Conservation (phyloP, 2,113 vertebrate genomes). For the Catharus bicknelli region DNA sequence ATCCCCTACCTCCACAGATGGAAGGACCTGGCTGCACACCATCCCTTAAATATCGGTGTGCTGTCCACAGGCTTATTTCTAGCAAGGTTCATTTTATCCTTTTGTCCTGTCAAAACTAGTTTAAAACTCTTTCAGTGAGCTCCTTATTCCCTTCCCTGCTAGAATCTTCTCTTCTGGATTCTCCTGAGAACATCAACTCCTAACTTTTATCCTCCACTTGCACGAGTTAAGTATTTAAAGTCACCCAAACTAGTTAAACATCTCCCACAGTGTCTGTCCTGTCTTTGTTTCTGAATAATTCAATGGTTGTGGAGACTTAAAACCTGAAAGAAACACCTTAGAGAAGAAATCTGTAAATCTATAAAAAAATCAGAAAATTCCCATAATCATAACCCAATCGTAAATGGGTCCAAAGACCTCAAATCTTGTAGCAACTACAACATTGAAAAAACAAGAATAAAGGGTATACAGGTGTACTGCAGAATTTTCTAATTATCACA, state of each 20-base stretch:
- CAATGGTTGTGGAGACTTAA: background rate
- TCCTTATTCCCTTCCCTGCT: background rate
- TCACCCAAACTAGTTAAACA: background rate
- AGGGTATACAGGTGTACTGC: background rate
- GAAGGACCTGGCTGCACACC: background rate
- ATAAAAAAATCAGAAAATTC: background rate
- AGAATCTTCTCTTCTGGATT: background rate
- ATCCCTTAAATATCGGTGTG: background rate
- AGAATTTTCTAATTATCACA: background rate
- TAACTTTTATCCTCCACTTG: background rate
- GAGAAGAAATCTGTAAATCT: background rate
- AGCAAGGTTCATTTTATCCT: background rate
- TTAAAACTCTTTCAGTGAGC: background rate
- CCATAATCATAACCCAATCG: background rate
- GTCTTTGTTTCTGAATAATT: background rate
- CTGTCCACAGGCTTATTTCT: background rate
- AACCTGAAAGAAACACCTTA: background rate
- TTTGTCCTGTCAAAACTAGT: background rate
- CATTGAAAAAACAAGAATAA: background rate
- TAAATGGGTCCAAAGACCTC: background rate
- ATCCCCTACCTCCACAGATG: accelerated
- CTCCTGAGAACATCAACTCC: background rate
- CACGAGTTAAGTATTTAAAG: background rate
- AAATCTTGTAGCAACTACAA: background rate
- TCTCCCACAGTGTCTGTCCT: background rate